Evolutionary conservation across 2,888 invertebrate genomes (phyloP).

Genomic region (Caenorhabditis parvicauda): DNA sequence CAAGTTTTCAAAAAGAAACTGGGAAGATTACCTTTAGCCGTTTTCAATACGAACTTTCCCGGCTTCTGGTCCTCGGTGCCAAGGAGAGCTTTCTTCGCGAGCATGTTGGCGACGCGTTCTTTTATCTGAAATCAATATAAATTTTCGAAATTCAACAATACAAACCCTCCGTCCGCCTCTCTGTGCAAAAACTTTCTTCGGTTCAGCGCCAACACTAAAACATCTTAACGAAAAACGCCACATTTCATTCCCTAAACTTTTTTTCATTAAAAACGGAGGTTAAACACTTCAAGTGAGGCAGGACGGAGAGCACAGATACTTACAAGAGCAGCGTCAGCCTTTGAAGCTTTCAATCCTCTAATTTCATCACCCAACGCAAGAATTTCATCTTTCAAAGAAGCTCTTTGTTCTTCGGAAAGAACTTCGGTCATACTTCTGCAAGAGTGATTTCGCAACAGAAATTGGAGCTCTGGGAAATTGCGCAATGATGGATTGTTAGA

Average conservation of each 20-base stretch:
- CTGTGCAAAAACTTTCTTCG: constrained; percentile 46
- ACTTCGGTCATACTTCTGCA: constrained; percentile 17
- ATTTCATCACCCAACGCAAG: constrained; percentile 35
- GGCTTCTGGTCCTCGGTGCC: constrained; percentile 50
- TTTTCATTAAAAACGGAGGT: neutral
- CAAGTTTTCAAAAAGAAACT: too few relatives aligned
- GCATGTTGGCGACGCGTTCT: constrained; percentile 79
- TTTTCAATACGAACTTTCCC: constrained; percentile 53
- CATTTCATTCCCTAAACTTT: neutral
- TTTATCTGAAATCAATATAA: constrained; percentile 72
- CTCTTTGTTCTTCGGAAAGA: constrained; percentile 16
- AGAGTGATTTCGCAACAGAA: too few relatives aligned
- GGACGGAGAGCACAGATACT: constrained; percentile 8
- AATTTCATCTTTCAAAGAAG: constrained; percentile 27
- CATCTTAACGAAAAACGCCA: neutral
- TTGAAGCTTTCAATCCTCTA: constrained; percentile 25
- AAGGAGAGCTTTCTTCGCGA: constrained; percentile 78
- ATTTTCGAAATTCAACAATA: neutral
- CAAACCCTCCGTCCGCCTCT: constrained; percentile 53
- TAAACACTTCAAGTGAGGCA: neutral
- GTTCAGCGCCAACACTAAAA: constrained; percentile 15
- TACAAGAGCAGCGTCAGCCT: constrained; percentile 31
- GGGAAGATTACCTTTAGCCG: constrained; percentile 54
- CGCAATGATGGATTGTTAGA: too few relatives aligned
- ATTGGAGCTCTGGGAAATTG: too few relatives aligned